Evolutionary conservation across 2,888 invertebrate genomes (phyloP).

Genomic region (Calameuta idolon): DNA sequence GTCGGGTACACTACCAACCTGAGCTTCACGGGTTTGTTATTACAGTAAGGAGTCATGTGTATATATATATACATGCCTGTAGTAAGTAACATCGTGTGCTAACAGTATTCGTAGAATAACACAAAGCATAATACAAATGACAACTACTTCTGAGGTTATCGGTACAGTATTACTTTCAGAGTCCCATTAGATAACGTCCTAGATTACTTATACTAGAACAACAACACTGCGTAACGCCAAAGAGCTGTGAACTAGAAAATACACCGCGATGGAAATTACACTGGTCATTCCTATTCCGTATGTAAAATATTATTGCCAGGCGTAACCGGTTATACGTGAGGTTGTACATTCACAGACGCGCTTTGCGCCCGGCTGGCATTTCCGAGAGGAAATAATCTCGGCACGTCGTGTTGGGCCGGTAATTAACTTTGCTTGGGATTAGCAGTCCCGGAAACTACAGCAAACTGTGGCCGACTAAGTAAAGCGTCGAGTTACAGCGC

Average conservation of each 20-base stretch:
- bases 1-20: slow-evolving; percentile 18
- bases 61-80: not conserved
- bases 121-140: not conserved
- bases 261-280: not conserved
- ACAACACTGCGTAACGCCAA: not conserved
- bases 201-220: not conserved
- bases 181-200: not conserved
- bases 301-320: not conserved
- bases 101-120: not conserved
- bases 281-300: not conserved
- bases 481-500: slow-evolving; percentile 10
- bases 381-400: not conserved
- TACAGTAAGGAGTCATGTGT: not conserved
- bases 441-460: slow-evolving; percentile 31
- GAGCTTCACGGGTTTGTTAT: not conserved
- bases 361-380: not conserved
- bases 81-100: not conserved
- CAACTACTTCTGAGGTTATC: not conserved
- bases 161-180: not conserved
- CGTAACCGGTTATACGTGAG: not conserved
- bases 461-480: not conserved
- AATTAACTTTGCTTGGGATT: slow-evolving; percentile 41
- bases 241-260: not conserved
- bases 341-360: not conserved
- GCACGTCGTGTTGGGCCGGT: slow-evolving; percentile 16